Evolutionary conservation across 2,797 vertebrate species (phyloP).

Genomic region (Myiothlypis coronata): DNA sequence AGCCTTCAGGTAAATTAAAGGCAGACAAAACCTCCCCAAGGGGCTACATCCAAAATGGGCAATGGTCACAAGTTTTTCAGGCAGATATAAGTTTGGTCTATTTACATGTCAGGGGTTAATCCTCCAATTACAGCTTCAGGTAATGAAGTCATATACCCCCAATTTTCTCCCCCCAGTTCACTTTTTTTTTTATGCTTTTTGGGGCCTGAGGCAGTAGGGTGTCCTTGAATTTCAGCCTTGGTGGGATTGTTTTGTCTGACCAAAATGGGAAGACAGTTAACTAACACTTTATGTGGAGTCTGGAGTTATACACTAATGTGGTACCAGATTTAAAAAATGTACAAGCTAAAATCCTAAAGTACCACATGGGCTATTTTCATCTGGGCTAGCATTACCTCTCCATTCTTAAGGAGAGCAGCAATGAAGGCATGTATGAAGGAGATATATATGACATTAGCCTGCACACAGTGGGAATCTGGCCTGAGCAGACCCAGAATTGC

Average conservation of each 20-base stretch:
- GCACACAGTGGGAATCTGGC: neutral
- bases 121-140: neutral
- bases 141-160: too few species aligned
- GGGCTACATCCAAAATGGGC: too few species aligned
- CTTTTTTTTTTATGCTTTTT: neutral
- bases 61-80: neutral
- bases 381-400: neutral
- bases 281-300: neutral
- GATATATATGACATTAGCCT: neutral
- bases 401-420: neutral
- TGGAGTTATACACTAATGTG: too few species aligned
- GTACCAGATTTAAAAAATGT: too few species aligned
- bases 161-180: neutral
- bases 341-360: neutral
- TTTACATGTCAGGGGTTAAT: neutral
- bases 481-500: neutral
- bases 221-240: neutral
- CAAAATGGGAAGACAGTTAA: neutral
- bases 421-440: neutral
- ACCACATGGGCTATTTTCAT: rapidly evolving
- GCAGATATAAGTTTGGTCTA: neutral
- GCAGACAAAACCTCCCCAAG: neutral
- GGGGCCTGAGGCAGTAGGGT: too few species aligned
- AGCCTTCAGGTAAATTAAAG: neutral
- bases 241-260: neutral